Percentiles rank a stretch among this genome's conserved stretches.
phyloP scores from a whole-genome alignment of 2,113 vertebrate species.

The Salvelinus fontinalis region DNA sequence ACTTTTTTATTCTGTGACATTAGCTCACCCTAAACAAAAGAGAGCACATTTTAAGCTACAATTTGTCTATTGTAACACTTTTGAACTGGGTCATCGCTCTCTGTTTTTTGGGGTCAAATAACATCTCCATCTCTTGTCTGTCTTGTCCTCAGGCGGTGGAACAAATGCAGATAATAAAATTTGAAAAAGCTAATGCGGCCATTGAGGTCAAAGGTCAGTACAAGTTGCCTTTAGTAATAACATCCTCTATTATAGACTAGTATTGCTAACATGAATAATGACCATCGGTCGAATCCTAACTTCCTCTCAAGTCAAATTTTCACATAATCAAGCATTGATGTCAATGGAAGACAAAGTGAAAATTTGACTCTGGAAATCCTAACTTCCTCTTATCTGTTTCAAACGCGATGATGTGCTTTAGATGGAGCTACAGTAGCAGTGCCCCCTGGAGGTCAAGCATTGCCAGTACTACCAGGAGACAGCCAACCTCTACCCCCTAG shows the following conservation, averaged over 20 bases:
- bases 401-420: neutral
- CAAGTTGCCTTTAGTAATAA: too few species aligned
- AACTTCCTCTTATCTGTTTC: too few species aligned
- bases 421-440: slow-evolving; percentile 16
- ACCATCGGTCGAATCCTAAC: neutral
- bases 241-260: neutral
- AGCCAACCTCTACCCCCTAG: slow-evolving; percentile 33
- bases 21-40: neutral
- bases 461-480: slow-evolving; percentile 45
- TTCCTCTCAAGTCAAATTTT: too few species aligned
- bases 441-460: too few species aligned
- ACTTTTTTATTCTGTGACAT: too few species aligned
- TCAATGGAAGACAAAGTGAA: too few species aligned
- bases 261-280: neutral
- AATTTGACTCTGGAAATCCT: too few species aligned
- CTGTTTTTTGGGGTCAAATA: too few species aligned
- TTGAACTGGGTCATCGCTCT: neutral
- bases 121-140: neutral
- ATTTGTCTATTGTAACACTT: neutral
- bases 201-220: slow-evolving; percentile 69
- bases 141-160: slow-evolving; percentile 76
- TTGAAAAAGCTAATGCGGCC: slow-evolving; percentile 73
- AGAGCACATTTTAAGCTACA: neutral
- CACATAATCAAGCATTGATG: too few species aligned
- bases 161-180: slow-evolving; percentile 84